These are phyloP conservation scores for Nomada fucata DNA, from an alignment of 2,888 invertebrate species.

Conservation along the genomic window DNA sequence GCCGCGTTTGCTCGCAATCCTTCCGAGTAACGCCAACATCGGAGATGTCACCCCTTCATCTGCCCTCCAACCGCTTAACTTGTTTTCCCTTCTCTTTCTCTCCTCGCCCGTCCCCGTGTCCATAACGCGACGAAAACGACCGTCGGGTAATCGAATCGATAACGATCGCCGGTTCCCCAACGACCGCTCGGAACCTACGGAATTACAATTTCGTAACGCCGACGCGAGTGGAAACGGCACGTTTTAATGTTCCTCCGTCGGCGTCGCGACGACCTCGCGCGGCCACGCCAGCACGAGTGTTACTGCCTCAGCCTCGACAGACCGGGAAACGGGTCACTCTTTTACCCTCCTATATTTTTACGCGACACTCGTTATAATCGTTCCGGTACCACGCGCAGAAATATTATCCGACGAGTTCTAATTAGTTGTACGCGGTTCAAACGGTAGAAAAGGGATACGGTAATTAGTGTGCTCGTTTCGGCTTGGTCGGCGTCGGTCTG, in stretches of 20 bases:
- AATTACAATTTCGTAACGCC: constrained; percentile 34
- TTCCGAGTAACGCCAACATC: constrained; percentile 62
- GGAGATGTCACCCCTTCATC: constrained; percentile 49
- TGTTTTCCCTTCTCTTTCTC: constrained; percentile 18
- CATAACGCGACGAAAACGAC: constrained; percentile 28
- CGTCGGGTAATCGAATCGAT: constrained; percentile 43
- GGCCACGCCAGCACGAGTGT: not conserved
- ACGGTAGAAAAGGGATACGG: not conserved
- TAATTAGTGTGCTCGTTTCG: not conserved
- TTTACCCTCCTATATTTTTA: not conserved
- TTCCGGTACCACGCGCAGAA: not conserved
- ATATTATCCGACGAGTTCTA: constrained; percentile 4
- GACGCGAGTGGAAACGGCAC: constrained; percentile 14
- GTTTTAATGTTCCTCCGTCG: not conserved
- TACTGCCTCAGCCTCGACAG: constrained; percentile 3
- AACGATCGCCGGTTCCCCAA: constrained; percentile 31
- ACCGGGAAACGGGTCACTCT: constrained; percentile 21
- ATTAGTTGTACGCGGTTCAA: constrained; percentile 4
- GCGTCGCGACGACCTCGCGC: not conserved
- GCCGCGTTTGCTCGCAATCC: constrained; percentile 72
- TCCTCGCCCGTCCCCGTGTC: constrained; percentile 10
- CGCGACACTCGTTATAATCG: constrained; percentile 1
- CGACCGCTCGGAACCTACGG: constrained; percentile 30
- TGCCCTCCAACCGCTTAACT: constrained; percentile 40
- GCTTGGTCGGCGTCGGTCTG: not conserved